Conservation (phyloP, 2,113 vertebrate genomes). For the Mus pahari region DNA sequence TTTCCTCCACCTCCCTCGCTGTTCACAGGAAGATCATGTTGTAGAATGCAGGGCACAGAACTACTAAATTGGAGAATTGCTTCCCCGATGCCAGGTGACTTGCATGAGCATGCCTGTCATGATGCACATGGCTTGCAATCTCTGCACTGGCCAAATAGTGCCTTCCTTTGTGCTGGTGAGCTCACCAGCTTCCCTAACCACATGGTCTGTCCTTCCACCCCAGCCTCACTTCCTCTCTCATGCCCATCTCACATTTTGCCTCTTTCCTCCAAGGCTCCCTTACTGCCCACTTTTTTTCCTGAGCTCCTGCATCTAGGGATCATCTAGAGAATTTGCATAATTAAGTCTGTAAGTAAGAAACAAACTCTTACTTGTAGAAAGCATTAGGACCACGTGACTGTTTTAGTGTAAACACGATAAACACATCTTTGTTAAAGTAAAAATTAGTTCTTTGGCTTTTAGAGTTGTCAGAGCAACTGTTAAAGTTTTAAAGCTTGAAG, state of each 20-base stretch:
- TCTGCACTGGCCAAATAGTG: background rate
- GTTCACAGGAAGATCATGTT: background rate
- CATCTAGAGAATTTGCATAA: constrained; percentile 37
- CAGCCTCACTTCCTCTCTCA: background rate
- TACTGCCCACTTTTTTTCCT: background rate
- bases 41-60: background rate
- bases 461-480: constrained; percentile 46
- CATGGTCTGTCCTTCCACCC: background rate
- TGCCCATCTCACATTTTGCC: background rate
- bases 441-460: constrained; percentile 56
- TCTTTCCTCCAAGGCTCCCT: background rate
- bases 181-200: background rate
- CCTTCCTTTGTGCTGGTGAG: background rate
- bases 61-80: background rate
- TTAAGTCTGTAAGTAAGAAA: constrained; percentile 45
- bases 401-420: constrained; percentile 62
- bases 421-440: constrained; percentile 51
- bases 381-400: constrained; percentile 22
- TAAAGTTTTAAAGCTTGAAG: background rate
- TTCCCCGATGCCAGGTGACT: background rate
- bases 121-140: background rate
- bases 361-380: constrained; percentile 42
- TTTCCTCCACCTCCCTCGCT: background rate
- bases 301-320: background rate
- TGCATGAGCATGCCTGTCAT: background rate